phyloP scores from a whole-genome alignment of 1,140 invertebrate species.

The Homarus americanus region DNA sequence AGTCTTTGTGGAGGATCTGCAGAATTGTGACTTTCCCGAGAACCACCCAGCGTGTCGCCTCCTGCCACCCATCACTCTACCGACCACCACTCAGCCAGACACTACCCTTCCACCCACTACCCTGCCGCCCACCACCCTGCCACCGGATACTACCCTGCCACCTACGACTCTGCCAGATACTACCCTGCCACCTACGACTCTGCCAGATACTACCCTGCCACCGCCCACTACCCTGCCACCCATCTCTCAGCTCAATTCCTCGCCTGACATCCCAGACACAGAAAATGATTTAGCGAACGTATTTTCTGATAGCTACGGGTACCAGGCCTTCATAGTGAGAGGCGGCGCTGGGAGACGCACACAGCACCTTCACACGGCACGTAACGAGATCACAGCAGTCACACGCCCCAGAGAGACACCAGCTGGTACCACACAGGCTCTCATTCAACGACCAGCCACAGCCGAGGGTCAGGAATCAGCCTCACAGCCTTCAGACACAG shows the following conservation, averaged over 20 bases:
- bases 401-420: too few species aligned
- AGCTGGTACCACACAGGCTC: too few species aligned
- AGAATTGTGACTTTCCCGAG: constrained; percentile 42
- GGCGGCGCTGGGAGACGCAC: not conserved
- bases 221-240: not conserved
- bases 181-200: not conserved
- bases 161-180: not conserved
- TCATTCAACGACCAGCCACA: too few species aligned
- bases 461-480: too few species aligned
- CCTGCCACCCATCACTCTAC: not conserved
- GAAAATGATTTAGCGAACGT: too few species aligned
- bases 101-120: not conserved
- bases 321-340: too few species aligned
- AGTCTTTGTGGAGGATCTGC: constrained; percentile 47
- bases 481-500: too few species aligned
- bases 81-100: not conserved
- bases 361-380: too few species aligned
- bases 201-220: not conserved
- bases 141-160: too few species aligned
- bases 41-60: constrained; percentile 23
- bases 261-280: too few species aligned
- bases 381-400: too few species aligned
- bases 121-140: not conserved
- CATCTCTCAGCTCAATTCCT: not conserved
- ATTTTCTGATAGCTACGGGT: too few species aligned